Evolutionary conservation across 37 sponge, comb jelly and placozoan species (phyloP).

Genomic region (Lycopodina hypogea): DNA sequence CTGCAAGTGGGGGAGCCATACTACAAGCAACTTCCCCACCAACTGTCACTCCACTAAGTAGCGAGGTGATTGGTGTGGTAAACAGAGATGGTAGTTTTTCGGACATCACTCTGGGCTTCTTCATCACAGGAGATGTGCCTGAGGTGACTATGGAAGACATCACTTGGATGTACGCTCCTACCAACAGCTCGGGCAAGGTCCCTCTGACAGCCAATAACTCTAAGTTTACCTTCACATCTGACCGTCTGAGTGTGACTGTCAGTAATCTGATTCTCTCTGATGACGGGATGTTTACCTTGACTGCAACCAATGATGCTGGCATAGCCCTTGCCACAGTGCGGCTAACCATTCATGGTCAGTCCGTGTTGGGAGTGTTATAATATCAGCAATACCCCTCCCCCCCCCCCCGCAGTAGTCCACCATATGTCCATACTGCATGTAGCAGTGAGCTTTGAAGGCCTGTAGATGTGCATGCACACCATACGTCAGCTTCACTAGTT

Average conservation of each 20-base stretch:
- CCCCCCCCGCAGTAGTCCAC: too few species aligned
- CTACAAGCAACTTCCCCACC: background rate
- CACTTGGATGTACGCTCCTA: constrained; percentile 5
- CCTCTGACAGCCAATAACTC: background rate
- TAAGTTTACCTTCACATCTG: background rate
- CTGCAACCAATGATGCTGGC: constrained; percentile 16
- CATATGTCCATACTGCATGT: too few species aligned
- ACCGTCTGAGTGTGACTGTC: background rate
- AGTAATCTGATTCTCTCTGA: constrained; percentile 7
- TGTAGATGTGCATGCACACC: too few species aligned
- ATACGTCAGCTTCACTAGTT: too few species aligned
- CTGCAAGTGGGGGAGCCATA: too few species aligned
- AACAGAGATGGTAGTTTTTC: constrained; percentile 1
- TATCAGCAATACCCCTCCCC: background rate
- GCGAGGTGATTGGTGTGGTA: background rate
- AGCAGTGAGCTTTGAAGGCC: too few species aligned
- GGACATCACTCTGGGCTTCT: constrained; percentile 2
- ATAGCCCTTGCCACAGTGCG: background rate
- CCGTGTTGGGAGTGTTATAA: background rate
- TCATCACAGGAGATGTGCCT: background rate
- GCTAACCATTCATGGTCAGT: constrained; percentile 20
- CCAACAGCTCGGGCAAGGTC: background rate
- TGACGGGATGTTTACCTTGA: constrained; percentile 16
- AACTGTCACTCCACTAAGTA: background rate
- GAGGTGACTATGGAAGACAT: constrained; percentile 12